Base-by-base conservation (phyloP, 2,113 vertebrate genomes). In the Amblyornis subalaris region DNA sequence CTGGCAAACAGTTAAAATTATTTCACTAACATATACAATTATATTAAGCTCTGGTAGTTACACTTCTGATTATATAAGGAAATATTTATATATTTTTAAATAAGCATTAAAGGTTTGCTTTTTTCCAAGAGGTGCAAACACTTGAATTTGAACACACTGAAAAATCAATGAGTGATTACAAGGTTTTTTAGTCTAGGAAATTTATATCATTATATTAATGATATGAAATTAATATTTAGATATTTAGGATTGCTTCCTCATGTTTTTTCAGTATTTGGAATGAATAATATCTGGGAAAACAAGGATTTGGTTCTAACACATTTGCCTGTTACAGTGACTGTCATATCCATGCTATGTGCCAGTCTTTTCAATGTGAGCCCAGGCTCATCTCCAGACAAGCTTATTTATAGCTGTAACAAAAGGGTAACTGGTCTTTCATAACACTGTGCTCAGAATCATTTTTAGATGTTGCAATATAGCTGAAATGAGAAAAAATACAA, bases 401-500 rank as follows among this genome's bases (percentile, higher is more conserved):
- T 84, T 88, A 45, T 84, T 64, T 47, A 53, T 18, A 83, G 12
- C 14, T 75, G 9, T 42, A 84, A 40, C 10, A 36, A 9, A 65
- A 84, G 29, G 15, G 14, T 20, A 88, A 47, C 12, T 38, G 10
- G 14, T 38, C n/a, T 85, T 79, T 70, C 47, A 40, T 54, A 80
- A 74, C 11, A 33, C 5, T 64, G 10, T 72, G 28, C 12, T 38
- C 22, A 51, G 42, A 94, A 70, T 78, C 23, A 29, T 62, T 72
- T 87, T 65, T 69, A 74, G 64, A 78, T 9, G 1, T 21, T 77
- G 15, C 13, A 35, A 15, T 45, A 33, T 42, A 50, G 9, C 21
- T 88, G 19, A 89, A 96, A 90, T 45, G 70, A 92, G 65, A 92
- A 97, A 97, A 93, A 69, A 79, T 29, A 40, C 44, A 88, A 7